Conservation (phyloP, 2,797 vertebrate genomes). For the Mallotus villosus region DNA sequence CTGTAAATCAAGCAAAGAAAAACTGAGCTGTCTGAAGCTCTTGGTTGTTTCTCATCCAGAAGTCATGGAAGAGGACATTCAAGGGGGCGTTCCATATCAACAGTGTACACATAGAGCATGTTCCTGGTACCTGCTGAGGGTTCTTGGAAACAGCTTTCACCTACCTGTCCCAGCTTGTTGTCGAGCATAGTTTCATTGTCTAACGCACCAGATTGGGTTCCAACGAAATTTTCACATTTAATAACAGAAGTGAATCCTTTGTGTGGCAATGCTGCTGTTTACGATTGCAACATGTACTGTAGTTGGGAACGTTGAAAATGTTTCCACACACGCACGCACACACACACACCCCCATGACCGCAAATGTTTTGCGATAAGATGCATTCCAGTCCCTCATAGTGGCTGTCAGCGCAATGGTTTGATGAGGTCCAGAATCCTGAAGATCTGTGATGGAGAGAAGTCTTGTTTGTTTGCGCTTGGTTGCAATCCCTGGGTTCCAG, state of each 20-base stretch:
- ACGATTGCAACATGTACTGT: neutral
- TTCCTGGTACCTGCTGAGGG: slow-evolving; percentile 37
- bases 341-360: slow-evolving; percentile 11
- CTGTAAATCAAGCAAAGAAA: too few relatives aligned
- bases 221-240: neutral
- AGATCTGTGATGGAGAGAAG: slow-evolving; percentile 37
- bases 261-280: neutral
- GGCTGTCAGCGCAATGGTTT: slow-evolving; percentile 57
- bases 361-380: slow-evolving; percentile 41
- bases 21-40: neutral
- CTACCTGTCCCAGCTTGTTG: neutral
- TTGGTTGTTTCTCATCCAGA: neutral
- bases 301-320: neutral
- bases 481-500: slow-evolving; percentile 58
- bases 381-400: slow-evolving; percentile 57
- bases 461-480: slow-evolving; percentile 64
- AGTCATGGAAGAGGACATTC: neutral
- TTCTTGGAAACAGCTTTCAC: slow-evolving; percentile 11
- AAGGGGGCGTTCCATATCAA: neutral
- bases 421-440: slow-evolving; percentile 59
- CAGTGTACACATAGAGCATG: neutral
- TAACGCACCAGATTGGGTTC: neutral
- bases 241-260: neutral
- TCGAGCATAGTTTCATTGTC: neutral
- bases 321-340: slow-evolving; percentile 8